Evolutionary conservation across 2,888 invertebrate species (phyloP), one percentile per base, ranked within the genome.

Genomic region (Crematogaster levior): DNA sequence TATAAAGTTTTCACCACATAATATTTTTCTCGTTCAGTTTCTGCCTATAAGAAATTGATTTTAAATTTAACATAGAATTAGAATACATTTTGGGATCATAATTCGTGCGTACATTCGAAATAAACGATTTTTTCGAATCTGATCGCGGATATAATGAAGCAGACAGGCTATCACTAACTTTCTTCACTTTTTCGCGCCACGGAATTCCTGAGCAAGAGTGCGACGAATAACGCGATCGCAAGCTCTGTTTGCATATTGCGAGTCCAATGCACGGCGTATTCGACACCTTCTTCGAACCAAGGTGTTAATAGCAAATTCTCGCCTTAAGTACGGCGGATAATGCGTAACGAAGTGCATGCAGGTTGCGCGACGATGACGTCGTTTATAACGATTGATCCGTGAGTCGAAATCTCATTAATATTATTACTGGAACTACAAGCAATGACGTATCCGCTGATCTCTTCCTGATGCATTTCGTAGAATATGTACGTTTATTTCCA

Each of bases 161-260:
- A 82, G 7, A 77, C 27, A 70, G 12, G 9, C 4, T 58, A 34
- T 48, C 46, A 82, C 82, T 60, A 58, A 89, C 88, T 89, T 84
- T 85, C 83, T 53, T 81, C 84, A 68, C 86, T 68, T 60, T 86
- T 89, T 70, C 89, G 77, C 37, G 82, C 48, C 37, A n/a, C 12
- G 12, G 60, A 60, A 60, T 77, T 72, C 58, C 12, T 40, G n/a
- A 79, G 4, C 27, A 46, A 79, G 1, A 56, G 30, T 21, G 18
- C 18, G 18, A 79, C 3, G 12, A 79, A 24, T 34, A 79, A 68
- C 4, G 9, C 70, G 27, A 46, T 56, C 18, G 18, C 24, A 10
- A 79, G 34, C 43, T 56, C 18, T 24, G 18, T 12, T 10, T 21
- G 30, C 77, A 79, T 79, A 24, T 79, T 70, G 56, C 34, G 6